Conservation (phyloP, 2,888 invertebrate genomes). For the Drosophila recens region DNA sequence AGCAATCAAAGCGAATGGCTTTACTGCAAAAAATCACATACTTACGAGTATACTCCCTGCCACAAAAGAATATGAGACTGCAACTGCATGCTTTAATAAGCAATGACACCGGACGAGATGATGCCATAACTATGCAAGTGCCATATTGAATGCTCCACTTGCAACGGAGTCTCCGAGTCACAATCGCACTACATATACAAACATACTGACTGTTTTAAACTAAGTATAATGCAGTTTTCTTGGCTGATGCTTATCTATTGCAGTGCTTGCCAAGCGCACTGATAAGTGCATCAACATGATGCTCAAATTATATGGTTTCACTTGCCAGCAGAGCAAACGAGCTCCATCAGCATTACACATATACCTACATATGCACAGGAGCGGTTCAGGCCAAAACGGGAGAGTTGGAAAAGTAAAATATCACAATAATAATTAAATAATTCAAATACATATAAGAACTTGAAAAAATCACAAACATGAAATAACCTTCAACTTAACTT, state of each 20-base stretch:
- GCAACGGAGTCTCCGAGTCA: not conserved
- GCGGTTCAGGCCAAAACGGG: not conserved
- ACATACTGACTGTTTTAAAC: slow-evolving; percentile 15
- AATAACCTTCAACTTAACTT: too few relatives aligned
- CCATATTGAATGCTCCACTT: slow-evolving; percentile 42
- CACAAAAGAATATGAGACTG: slow-evolving; percentile 11
- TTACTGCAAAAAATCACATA: slow-evolving; percentile 49
- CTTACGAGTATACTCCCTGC: not conserved
- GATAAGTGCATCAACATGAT: slow-evolving; percentile 77
- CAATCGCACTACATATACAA: slow-evolving; percentile 2
- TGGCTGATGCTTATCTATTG: slow-evolving; percentile 66
- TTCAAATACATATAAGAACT: not conserved
- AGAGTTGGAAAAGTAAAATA: not conserved
- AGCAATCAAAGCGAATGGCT: slow-evolving; percentile 71
- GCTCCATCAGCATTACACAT: slow-evolving; percentile 70
- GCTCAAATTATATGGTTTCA: slow-evolving; percentile 76
- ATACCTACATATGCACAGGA: slow-evolving; percentile 11
- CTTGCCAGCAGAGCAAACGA: slow-evolving; percentile 53
- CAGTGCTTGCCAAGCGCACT: slow-evolving; percentile 68
- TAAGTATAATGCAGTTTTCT: slow-evolving; percentile 52
- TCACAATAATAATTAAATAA: not conserved
- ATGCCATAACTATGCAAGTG: slow-evolving; percentile 51
- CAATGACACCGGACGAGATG: slow-evolving; percentile 42
- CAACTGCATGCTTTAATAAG: slow-evolving; percentile 68
- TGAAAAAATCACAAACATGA: too few relatives aligned